These are phyloP conservation scores for Lepus townsendii DNA, from an alignment of 2,797 vertebrate genomes.

Conservation along the genomic window DNA sequence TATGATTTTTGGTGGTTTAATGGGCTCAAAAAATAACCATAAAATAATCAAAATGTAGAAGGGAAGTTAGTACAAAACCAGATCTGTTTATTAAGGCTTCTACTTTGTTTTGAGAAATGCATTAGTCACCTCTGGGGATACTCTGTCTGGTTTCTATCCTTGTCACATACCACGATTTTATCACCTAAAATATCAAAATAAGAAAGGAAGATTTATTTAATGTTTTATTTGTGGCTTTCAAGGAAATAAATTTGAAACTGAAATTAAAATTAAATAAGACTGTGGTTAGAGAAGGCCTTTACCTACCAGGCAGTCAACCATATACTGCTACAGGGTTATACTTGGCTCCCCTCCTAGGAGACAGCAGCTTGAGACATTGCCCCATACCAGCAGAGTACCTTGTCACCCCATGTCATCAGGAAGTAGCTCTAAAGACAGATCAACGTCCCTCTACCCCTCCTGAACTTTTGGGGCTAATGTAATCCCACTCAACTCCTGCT, in stretches of 20 bases:
- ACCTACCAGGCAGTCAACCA: too few species aligned
- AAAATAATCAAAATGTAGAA: not conserved
- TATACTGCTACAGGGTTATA: too few species aligned
- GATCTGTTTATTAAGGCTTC: not conserved
- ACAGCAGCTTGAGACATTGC: too few species aligned
- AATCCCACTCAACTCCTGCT: too few species aligned
- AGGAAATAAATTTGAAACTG: not conserved
- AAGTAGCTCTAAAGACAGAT: too few species aligned
- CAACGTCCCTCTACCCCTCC: too few species aligned
- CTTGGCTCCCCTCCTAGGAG: too few species aligned
- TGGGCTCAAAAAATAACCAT: not conserved
- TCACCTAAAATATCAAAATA: constrained; percentile 10
- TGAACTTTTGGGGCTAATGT: too few species aligned
- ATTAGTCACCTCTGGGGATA: rapidly evolving
- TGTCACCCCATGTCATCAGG: too few species aligned
- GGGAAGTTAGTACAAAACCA: not conserved
- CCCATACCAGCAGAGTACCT: too few species aligned
- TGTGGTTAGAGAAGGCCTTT: not conserved
- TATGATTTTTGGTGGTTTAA: not conserved
- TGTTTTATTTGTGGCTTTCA: constrained; percentile 27
- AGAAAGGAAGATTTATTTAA: not conserved
- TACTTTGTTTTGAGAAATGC: not conserved
- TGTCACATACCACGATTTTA: not conserved
- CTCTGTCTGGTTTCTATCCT: not conserved
- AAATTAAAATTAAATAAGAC: not conserved